Conservation (phyloP, 2,797 vertebrate genomes). For the Platalea minor region DNA sequence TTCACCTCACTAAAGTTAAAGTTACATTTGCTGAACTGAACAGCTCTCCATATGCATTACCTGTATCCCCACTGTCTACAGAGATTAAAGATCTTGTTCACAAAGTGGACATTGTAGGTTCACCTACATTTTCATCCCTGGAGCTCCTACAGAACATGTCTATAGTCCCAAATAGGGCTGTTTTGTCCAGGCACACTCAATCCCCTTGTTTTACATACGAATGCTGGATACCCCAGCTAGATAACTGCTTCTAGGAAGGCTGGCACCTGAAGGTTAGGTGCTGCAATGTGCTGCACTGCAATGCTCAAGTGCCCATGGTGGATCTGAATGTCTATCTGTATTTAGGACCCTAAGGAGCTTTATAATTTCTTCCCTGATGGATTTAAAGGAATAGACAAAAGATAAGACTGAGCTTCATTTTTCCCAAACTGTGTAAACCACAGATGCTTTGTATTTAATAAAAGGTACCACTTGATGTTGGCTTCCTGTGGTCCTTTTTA, state of each 20-base stretch:
- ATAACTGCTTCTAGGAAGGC: neutral
- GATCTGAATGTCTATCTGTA: neutral
- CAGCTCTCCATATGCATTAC: neutral
- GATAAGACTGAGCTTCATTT: neutral
- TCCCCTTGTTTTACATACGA: neutral
- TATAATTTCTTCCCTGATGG: neutral
- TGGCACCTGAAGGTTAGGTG: neutral
- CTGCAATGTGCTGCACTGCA: neutral
- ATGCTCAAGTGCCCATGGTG: neutral
- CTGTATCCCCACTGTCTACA: neutral
- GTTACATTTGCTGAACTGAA: neutral
- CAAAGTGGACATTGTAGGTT: neutral
- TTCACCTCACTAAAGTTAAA: neutral
- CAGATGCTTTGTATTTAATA: constrained; percentile 14
- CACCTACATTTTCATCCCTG: neutral
- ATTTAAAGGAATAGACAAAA: neutral
- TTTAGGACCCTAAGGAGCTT: neutral
- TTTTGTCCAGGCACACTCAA: neutral
- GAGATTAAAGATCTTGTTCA: neutral
- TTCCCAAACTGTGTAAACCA: neutral
- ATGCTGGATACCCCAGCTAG: neutral
- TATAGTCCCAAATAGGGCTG: neutral
- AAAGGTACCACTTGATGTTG: constrained; percentile 3
- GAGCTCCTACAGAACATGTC: neutral
- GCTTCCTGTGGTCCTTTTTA: constrained; percentile 49